Evolutionary conservation across 2,797 vertebrate species (phyloP), one percentile per base, ranked within the genome.

Genomic region (Poliocrania exsul): DNA sequence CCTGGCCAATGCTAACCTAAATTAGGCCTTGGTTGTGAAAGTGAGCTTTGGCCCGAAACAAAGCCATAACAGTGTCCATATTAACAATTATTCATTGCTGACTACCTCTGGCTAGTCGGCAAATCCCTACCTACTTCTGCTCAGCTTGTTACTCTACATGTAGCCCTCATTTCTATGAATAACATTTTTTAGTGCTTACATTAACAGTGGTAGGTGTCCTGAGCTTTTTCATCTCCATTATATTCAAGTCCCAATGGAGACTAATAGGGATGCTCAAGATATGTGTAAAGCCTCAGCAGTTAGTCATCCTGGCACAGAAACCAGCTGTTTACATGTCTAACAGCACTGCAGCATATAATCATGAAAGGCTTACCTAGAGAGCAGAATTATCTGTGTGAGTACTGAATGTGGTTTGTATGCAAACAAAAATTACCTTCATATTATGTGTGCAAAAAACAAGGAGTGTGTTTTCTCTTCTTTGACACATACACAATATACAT

Each of bases 401-500:
- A 71, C 28, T n/a, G 23, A 71, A 61, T 35, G n/a, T 9, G 9
- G 16, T 53, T 71, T 67, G 5, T 38, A 46, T 2, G 3, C 10
- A 86, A 92, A 94, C 5, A 72, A 86, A 85, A 92, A 73, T n/a
- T 56, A 67, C 0, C 18, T 73, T 38, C 31, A 24, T 61, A 46
- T 50, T 49, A 20, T 69, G 24, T 26, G 38, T 65, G 69, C 26
- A 51, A 38, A 6, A 28, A 10, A 51, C 80, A 67, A 28, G 0
- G 0, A 26, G 1, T 6, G 2, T 53, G 13, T 57, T 86, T 83
- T 86, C 21, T 81, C 2, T 65, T 86, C 28, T 82, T 28, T 86
- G 26, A 75, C 15, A 18, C 0, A 0, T 54, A 37, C 5, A 50
- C 13, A 50, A 46, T 37, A 21, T 2, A 26, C 3, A 8, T 29